These are phyloP conservation scores for Belgica antarctica DNA, from an alignment of 2,888 invertebrate species.

Conservation along the genomic window DNA sequence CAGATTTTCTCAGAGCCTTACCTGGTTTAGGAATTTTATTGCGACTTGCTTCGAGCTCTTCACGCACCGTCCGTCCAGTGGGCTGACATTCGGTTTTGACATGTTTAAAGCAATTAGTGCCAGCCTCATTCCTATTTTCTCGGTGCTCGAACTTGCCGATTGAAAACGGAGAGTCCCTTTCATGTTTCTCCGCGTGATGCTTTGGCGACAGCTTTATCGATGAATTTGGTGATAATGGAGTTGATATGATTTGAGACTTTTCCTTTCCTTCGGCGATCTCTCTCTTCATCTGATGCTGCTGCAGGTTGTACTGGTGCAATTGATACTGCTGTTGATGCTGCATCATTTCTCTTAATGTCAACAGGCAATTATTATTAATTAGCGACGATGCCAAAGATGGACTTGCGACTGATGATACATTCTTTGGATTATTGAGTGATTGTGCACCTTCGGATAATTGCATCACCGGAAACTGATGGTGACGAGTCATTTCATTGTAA, in stretches of 20 bases:
- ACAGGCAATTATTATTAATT: constrained; percentile 44
- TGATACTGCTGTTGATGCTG: constrained; percentile 36
- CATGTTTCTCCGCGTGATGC: constrained; percentile 26
- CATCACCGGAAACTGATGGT: constrained; percentile 39
- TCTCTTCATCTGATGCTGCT: neutral
- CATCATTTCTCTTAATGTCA: constrained; percentile 44
- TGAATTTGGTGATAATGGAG: constrained; percentile 39
- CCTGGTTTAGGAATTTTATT: constrained; percentile 32
- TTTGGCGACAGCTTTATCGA: constrained; percentile 21
- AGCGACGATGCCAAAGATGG: constrained; percentile 41
- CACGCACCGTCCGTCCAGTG: constrained; percentile 30
- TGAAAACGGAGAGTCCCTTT: constrained; percentile 32
- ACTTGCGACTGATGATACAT: constrained; percentile 36
- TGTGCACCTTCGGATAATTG: constrained; percentile 36
- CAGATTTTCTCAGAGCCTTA: constrained; percentile 23
- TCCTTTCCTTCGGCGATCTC: constrained; percentile 11
- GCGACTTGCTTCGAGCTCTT: constrained; percentile 39
- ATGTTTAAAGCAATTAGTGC: constrained; percentile 28
- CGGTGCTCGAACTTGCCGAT: constrained; percentile 16
- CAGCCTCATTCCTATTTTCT: constrained; percentile 28
- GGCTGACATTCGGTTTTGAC: constrained; percentile 25
- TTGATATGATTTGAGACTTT: constrained; percentile 34
- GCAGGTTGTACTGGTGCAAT: constrained; percentile 25
- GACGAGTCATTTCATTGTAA: constrained; percentile 42
- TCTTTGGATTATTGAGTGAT: constrained; percentile 36